Base-by-base conservation (phyloP, 2,113 vertebrate genomes). In the Haliaeetus leucogaster region DNA sequence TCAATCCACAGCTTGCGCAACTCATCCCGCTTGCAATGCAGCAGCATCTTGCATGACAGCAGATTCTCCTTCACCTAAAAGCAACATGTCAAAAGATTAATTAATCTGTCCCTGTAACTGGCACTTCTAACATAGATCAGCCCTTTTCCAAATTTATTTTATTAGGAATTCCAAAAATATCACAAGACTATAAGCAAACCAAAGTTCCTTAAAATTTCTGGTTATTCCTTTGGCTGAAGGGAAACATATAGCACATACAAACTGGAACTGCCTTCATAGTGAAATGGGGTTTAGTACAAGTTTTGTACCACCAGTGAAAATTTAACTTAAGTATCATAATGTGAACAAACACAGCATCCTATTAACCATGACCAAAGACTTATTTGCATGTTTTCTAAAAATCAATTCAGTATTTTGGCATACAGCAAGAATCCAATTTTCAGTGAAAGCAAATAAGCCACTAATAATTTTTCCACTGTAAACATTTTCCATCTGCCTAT, bases 1-100 rank as follows among this genome's bases (percentile, higher is more conserved):
- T 99, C 99, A 19, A 99, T 99, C 99, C 99, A 99, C 85, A 99
- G 98, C 94, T 99, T 99, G 96, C 99, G 98, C 93, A 99, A 97
- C 95, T 99, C 99, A 13, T 99, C 99, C 70, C 99, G 96, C 92
- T 99, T 99, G 97, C 99, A 99, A 45, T 99, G 99, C 47, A 99
- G 98, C 56, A 99, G 98, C 99, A 99, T 99, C 97, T 99, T 99
- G 84, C 99, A 99, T 1, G 99, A 99, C 36, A 99, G 97, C 74
- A 99, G 98, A 88, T 99, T 99, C 98, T 99, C 99, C 96, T 99
- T 99, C 68, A 99, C 99, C 99, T 99, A 90, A 19, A 77, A 93
- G 74, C 25, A 58, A 72, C 38, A 63, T 11, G 36, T 47, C 77
- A 58, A 15, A 78, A 42, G 19, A 36, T 18, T 16, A 26, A 30